phyloP scores from a whole-genome alignment of 2,888 invertebrate species.

The Cataglyphis cursor region DNA sequence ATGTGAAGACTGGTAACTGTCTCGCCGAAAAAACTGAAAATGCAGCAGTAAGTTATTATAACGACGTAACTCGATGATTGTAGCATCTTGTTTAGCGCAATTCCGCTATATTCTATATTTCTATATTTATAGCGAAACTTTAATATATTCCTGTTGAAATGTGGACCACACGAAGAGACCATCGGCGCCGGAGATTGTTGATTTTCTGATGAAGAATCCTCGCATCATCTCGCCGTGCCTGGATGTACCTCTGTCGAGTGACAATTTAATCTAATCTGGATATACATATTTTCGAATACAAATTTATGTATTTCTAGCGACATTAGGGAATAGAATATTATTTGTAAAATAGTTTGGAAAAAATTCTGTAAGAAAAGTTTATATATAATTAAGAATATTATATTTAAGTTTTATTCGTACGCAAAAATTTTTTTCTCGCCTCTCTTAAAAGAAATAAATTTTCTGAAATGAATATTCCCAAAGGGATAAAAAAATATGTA shows the following conservation, averaged over 20 bases:
- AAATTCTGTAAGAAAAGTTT: too few species aligned
- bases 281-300: too few species aligned
- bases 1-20: constrained; percentile 92
- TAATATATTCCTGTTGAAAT: constrained; percentile 94
- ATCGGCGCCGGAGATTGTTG: constrained; percentile 93
- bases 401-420: too few species aligned
- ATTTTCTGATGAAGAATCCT: constrained; percentile 93
- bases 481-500: too few species aligned
- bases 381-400: too few species aligned
- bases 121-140: constrained; percentile 88
- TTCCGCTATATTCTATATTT: constrained; percentile 61
- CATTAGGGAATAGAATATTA: too few species aligned
- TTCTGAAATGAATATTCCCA: too few species aligned
- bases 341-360: too few species aligned
- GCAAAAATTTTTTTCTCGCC: too few species aligned
- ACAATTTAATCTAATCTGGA: too few species aligned
- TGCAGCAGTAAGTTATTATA: constrained; percentile 91
- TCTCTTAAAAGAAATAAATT: too few species aligned
- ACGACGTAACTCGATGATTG: not conserved
- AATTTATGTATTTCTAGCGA: too few species aligned
- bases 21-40: constrained; percentile 91
- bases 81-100: not conserved
- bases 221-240: constrained; percentile 93
- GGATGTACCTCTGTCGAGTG: constrained; percentile 92
- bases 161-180: constrained; percentile 91